Conservation (phyloP, 2,113 vertebrate species). For the Carettochelys insculpta region DNA sequence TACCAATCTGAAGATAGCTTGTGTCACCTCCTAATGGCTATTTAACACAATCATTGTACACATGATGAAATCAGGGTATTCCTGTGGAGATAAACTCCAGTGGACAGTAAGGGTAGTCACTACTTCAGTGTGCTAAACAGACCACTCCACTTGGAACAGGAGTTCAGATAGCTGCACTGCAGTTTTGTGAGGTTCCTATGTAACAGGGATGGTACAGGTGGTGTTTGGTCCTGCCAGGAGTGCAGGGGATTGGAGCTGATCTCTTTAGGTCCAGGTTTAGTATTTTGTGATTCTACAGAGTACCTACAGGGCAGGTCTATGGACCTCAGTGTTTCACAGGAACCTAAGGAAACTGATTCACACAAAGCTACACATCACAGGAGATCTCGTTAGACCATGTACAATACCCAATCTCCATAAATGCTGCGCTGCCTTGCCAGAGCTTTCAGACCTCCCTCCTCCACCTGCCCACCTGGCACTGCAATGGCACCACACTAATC, state of each 20-base stretch:
- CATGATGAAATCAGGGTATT: neutral
- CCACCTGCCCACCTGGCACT: neutral
- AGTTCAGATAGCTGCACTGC: too few species aligned
- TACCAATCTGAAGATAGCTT: neutral
- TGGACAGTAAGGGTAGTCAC: neutral
- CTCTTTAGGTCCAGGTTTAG: too few species aligned
- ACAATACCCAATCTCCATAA: too few species aligned
- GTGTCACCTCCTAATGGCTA: neutral
- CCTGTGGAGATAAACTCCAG: neutral
- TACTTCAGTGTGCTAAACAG: neutral
- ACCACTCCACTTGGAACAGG: too few species aligned
- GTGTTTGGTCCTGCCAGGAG: too few species aligned
- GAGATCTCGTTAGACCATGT: neutral
- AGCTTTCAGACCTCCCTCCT: neutral
- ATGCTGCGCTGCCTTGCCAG: too few species aligned
- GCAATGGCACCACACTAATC: neutral
- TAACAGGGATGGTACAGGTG: too few species aligned
- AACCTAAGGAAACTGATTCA: neutral
- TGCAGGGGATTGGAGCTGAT: too few species aligned
- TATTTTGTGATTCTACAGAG: too few species aligned
- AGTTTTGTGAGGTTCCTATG: too few species aligned
- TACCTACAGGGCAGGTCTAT: too few species aligned
- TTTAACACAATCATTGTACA: neutral
- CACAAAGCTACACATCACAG: neutral
- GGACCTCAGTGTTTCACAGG: neutral